A percentile compares a stretch with the other conserved stretches of the same genome.
Evolutionary conservation across 2,797 vertebrate genomes (phyloP).

Genomic region (Furcifer pardalis): DNA sequence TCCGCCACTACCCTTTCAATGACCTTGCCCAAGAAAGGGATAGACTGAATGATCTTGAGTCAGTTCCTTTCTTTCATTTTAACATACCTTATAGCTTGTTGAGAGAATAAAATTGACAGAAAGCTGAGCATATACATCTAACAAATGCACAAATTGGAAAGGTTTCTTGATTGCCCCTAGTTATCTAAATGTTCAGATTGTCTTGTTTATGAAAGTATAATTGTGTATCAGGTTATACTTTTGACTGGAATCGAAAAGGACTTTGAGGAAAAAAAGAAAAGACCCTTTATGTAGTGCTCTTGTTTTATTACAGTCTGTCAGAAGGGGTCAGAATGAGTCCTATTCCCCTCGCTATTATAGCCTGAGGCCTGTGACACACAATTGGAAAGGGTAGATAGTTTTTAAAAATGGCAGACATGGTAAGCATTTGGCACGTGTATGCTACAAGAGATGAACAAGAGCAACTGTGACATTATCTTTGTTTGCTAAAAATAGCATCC

Average conservation of each 20-base stretch:
- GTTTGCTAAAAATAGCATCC: slow-evolving; percentile 68
- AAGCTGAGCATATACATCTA: background rate
- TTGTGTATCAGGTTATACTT: background rate
- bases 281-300: background rate
- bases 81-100: background rate
- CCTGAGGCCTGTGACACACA: slow-evolving; percentile 8
- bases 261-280: background rate
- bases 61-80: background rate
- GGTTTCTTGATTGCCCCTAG: background rate
- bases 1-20: too few relatives aligned
- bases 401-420: slow-evolving; percentile 67
- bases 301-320: background rate
- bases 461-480: slow-evolving; percentile 72
- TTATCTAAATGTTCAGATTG: background rate
- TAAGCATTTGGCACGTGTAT: slow-evolving; percentile 66
- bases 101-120: background rate
- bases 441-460: slow-evolving; percentile 72
- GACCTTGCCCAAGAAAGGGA: too few relatives aligned
- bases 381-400: slow-evolving; percentile 51
- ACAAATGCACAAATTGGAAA: background rate
- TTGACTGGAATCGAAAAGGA: background rate
- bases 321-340: slow-evolving; percentile 26
- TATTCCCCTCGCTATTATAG: slow-evolving; percentile 37
- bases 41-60: background rate
- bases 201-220: background rate